Percentiles rank a stretch among this genome's conserved stretches.
These are phyloP conservation scores for Zoanthus solanderi DNA, from an alignment of 92 coral and sea anemone species.

Conservation along the genomic window DNA sequence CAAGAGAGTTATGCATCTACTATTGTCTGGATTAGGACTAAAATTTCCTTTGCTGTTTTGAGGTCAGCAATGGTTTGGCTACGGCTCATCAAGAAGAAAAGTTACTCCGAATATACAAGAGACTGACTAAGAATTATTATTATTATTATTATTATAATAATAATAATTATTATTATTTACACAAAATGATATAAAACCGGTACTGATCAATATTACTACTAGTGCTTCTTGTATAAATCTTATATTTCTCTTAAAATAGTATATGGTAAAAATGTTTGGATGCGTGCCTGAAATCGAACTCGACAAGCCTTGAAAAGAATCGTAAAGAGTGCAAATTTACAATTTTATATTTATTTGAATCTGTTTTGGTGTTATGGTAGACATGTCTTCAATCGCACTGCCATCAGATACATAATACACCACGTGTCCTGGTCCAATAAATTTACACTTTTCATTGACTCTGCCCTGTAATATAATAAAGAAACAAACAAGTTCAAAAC, in stretches of 20 bases:
- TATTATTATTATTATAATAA: too few relatives aligned
- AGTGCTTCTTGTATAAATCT: neutral
- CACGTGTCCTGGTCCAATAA: constrained; percentile 43
- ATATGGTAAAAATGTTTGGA: too few relatives aligned
- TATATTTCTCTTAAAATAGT: too few relatives aligned
- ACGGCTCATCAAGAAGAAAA: too few relatives aligned
- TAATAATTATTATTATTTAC: too few relatives aligned
- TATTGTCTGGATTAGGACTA: too few relatives aligned
- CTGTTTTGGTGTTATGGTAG: neutral
- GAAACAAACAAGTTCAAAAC: neutral
- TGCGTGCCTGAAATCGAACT: neutral
- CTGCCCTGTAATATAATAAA: constrained; percentile 54
- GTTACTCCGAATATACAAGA: too few relatives aligned
- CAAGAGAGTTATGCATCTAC: too few relatives aligned
- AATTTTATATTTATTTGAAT: neutral
- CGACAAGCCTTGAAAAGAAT: neutral
- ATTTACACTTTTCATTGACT: constrained; percentile 51
- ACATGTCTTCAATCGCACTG: neutral
- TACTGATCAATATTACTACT: neutral
- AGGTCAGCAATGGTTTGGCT: too few relatives aligned
- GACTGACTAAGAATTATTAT: too few relatives aligned
- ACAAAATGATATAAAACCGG: too few relatives aligned
- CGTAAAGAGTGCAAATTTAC: neutral
- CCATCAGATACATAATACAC: neutral
- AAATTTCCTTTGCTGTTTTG: too few relatives aligned